Evolutionary conservation across 1,140 invertebrate species (phyloP).

Genomic region (Aphidius gifuensis): DNA sequence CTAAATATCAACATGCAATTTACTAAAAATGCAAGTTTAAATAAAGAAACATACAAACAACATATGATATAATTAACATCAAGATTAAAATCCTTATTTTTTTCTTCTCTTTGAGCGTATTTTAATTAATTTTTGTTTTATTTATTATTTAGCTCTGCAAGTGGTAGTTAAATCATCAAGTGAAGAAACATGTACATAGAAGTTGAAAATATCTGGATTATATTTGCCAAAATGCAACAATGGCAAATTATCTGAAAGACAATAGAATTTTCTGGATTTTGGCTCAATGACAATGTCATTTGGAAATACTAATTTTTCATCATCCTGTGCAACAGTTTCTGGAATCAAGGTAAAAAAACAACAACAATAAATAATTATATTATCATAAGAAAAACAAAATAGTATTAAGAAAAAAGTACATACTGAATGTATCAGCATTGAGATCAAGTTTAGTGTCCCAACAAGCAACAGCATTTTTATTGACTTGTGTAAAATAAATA

Average conservation of each 20-base stretch:
- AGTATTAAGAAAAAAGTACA: conserved; percentile 25
- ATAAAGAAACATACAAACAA: too few species aligned
- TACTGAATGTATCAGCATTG: conserved; percentile 46
- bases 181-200: conserved; percentile 26
- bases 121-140: background rate
- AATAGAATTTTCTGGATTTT: conserved; percentile 57
- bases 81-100: too few species aligned
- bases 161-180: conserved; percentile 26
- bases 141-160: conserved; percentile 18
- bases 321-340: conserved; percentile 43
- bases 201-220: conserved; percentile 61
- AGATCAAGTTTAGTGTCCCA: conserved; percentile 66
- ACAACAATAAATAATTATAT: background rate
- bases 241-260: conserved; percentile 67
- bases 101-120: background rate
- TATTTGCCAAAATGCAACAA: conserved; percentile 61
- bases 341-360: conserved; percentile 22
- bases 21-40: too few species aligned
- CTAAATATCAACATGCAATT: too few species aligned
- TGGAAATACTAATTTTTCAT: conserved; percentile 47
- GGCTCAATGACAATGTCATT: conserved; percentile 48
- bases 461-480: conserved; percentile 65
- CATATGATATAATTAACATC: too few species aligned
- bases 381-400: background rate
- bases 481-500: conserved; percentile 67